Evolutionary conservation across 64 coral and sea anemone genomes (phyloP).

Genomic region (Pocillopora verrucosa): DNA sequence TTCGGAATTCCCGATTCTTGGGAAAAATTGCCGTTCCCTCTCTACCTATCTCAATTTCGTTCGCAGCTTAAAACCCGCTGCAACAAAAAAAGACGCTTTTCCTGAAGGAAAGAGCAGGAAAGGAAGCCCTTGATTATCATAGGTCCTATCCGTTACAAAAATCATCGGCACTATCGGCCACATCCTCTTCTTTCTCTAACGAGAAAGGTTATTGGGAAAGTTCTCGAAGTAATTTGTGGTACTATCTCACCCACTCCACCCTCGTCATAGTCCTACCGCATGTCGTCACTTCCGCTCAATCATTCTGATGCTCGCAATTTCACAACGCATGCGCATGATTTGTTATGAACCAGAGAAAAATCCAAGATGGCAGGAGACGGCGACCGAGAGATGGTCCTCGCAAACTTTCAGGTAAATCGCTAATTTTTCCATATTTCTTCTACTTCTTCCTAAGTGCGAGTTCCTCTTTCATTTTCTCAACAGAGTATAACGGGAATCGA

Average conservation of each 20-base stretch:
- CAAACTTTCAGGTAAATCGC: constrained; percentile 90
- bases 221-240: too few relatives aligned
- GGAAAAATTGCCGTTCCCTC: too few relatives aligned
- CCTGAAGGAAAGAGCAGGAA: too few relatives aligned
- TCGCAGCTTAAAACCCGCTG: too few relatives aligned
- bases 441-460: not conserved
- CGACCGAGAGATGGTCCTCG: constrained; percentile 97
- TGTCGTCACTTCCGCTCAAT: constrained; percentile 25
- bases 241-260: not conserved
- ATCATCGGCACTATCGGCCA: too few relatives aligned
- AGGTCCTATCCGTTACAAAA: too few relatives aligned
- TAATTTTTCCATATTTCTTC: not conserved
- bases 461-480: constrained; percentile 29
- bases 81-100: too few relatives aligned
- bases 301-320: constrained; percentile 43
- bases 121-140: too few relatives aligned
- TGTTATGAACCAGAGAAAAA: constrained; percentile 41
- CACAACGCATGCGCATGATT: constrained; percentile 56
- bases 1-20: too few relatives aligned
- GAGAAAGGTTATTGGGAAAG: too few relatives aligned
- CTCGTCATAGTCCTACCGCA: not conserved
- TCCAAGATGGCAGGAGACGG: constrained; percentile 95
- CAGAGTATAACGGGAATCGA: constrained; percentile 98
- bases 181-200: too few relatives aligned
- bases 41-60: too few relatives aligned